Conservation (phyloP, 2,797 vertebrate species). For the Muraenolepis orangiensis region DNA sequence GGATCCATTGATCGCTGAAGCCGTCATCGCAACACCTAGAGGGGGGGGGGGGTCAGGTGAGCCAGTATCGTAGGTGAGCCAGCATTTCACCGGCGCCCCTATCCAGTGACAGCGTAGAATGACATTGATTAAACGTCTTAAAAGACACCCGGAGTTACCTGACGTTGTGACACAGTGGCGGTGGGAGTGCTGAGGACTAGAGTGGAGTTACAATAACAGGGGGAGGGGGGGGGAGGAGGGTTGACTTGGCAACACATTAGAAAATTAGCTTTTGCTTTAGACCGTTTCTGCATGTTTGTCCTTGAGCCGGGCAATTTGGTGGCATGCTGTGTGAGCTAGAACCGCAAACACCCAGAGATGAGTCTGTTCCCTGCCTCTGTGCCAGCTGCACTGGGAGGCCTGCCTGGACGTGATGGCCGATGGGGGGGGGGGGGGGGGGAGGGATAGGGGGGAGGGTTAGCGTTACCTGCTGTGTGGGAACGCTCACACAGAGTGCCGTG, state of each 20-base stretch:
- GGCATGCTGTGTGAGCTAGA: not conserved
- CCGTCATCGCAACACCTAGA: not conserved
- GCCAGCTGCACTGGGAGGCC: not conserved
- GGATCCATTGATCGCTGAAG: not conserved
- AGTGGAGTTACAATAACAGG: not conserved
- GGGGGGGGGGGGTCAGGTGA: too few relatives aligned
- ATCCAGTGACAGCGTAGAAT: not conserved
- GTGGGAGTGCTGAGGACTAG: not conserved
- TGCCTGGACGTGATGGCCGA: not conserved
- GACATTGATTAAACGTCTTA: not conserved
- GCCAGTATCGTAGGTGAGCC: not conserved
- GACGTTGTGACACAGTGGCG: not conserved
- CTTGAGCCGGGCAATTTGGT: not conserved
- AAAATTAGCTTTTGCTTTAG: not conserved
- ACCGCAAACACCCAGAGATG: not conserved
- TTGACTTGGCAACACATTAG: not conserved
- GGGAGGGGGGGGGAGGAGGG: too few relatives aligned
- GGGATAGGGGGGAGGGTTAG: not conserved
- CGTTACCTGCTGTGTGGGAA: not conserved
- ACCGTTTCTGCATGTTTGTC: not conserved
- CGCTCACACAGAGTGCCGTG: not conserved
- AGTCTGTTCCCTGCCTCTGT: not conserved
- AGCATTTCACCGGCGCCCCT: not conserved
- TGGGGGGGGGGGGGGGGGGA: not conserved
- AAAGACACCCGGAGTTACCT: not conserved